Conservation (phyloP, 2,797 vertebrate genomes). For the Sus cebifrons region DNA sequence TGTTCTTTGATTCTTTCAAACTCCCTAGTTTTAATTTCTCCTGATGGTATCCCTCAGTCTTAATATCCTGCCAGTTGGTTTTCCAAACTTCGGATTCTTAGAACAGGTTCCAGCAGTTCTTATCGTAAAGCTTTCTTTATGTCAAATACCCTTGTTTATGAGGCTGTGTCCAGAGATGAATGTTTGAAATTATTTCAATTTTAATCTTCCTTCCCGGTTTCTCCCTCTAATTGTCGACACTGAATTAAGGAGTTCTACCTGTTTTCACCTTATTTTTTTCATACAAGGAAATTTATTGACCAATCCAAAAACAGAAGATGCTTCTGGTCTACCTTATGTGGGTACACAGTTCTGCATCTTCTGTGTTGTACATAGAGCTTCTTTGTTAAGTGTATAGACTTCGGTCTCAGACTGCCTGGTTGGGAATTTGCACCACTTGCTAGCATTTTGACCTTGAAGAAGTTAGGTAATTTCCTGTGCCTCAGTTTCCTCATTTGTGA, state of each 20-base stretch:
- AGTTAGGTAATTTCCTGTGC: background rate
- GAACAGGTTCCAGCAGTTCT: background rate
- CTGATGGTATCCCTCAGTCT: background rate
- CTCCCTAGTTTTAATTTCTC: background rate
- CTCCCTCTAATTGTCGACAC: background rate
- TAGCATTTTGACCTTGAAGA: background rate
- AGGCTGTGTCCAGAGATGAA: background rate
- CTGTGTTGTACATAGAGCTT: background rate
- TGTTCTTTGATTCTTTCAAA: background rate
- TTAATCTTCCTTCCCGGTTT: background rate
- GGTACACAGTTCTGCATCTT: background rate
- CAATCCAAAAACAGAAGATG: background rate
- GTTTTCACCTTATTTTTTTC: background rate
- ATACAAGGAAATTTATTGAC: background rate
- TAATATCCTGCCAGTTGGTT: background rate
- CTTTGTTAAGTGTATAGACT: background rate
- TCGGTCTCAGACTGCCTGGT: background rate
- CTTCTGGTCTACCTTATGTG: background rate
- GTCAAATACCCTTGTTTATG: background rate
- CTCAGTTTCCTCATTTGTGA: background rate
- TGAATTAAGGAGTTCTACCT: background rate
- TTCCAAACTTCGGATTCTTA: background rate
- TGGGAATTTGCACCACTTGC: background rate
- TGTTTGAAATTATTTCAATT: slow-evolving; percentile 3
- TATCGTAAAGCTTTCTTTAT: background rate